Conservation (phyloP, 2,888 invertebrate genomes). For the Drosophila kuntzei region DNA sequence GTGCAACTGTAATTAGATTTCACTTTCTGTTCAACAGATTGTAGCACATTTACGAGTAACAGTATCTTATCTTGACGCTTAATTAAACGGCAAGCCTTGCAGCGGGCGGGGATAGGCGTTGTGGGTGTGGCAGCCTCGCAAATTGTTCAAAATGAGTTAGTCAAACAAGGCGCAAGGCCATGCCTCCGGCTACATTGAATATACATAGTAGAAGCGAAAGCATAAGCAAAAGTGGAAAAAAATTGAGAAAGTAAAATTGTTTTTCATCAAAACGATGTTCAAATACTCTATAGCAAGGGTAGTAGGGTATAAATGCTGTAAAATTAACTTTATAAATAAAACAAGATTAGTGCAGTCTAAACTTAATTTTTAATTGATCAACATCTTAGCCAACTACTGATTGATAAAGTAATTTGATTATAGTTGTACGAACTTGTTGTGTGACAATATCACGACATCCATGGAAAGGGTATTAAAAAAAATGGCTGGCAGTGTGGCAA, state of each 20-base stretch:
- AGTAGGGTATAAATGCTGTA: neutral
- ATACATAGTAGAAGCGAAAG: slow-evolving; percentile 48
- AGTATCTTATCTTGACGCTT: slow-evolving; percentile 74
- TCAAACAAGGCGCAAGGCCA: slow-evolving; percentile 78
- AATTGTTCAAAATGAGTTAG: slow-evolving; percentile 82
- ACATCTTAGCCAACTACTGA: neutral
- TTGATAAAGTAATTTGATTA: neutral
- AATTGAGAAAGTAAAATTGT: slow-evolving; percentile 3
- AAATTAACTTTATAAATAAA: neutral
- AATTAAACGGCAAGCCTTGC: slow-evolving; percentile 63
- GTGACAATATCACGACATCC: neutral
- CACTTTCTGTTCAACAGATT: slow-evolving; percentile 60
- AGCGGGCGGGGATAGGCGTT: neutral
- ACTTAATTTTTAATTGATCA: neutral
- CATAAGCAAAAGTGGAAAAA: slow-evolving; percentile 53
- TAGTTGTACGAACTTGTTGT: neutral
- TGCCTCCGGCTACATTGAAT: slow-evolving; percentile 42
- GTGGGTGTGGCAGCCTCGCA: slow-evolving; percentile 29
- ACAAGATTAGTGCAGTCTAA: neutral
- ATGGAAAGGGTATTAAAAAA: slow-evolving; percentile 21
- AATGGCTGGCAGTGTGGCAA: slow-evolving; percentile 23
- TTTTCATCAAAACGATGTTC: neutral
- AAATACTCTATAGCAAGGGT: neutral
- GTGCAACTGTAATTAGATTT: slow-evolving; percentile 68
- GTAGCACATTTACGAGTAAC: slow-evolving; percentile 62